A percentile compares a stretch with the other conserved stretches of the same genome.
These are phyloP conservation scores for Noctua fimbriata DNA, from an alignment of 2,888 invertebrate genomes.

Conservation along the genomic window DNA sequence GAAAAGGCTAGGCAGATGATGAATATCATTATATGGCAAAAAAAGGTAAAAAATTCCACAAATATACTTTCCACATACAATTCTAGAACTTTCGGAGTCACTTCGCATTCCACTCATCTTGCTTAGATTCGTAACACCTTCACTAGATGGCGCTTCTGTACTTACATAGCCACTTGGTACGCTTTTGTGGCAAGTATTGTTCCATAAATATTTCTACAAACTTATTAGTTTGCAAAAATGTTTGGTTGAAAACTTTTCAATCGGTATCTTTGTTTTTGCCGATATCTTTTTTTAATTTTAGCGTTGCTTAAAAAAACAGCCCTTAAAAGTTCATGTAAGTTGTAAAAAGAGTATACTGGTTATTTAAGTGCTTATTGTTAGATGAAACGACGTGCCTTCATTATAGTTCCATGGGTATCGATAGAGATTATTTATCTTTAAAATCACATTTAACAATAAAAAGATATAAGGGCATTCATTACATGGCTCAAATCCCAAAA, in stretches of 20 bases:
- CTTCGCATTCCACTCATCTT: conserved; percentile 4
- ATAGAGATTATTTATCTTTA: not conserved
- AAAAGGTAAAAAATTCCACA: too few relatives aligned
- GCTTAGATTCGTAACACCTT: not conserved
- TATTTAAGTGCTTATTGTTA: not conserved
- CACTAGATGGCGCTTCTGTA: conserved; percentile 30
- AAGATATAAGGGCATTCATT: too few relatives aligned
- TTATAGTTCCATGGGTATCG: not conserved
- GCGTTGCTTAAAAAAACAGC: too few relatives aligned
- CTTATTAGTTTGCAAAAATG: not conserved
- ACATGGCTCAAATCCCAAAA: too few relatives aligned
- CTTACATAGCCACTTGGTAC: not conserved
- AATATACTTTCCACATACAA: not conserved
- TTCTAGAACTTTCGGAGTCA: conserved; percentile 3
- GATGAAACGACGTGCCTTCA: not conserved
- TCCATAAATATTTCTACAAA: not conserved
- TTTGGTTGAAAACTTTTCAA: not conserved
- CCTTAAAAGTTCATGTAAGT: not conserved
- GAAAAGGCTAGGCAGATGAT: too few relatives aligned
- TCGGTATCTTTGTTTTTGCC: not conserved
- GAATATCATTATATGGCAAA: not conserved
- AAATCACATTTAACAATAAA: too few relatives aligned
- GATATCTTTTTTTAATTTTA: not conserved
- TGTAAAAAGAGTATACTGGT: not conserved
- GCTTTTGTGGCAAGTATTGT: not conserved